Conservation (phyloP, 2,797 vertebrate genomes). For the Bradypodion pumilum region DNA sequence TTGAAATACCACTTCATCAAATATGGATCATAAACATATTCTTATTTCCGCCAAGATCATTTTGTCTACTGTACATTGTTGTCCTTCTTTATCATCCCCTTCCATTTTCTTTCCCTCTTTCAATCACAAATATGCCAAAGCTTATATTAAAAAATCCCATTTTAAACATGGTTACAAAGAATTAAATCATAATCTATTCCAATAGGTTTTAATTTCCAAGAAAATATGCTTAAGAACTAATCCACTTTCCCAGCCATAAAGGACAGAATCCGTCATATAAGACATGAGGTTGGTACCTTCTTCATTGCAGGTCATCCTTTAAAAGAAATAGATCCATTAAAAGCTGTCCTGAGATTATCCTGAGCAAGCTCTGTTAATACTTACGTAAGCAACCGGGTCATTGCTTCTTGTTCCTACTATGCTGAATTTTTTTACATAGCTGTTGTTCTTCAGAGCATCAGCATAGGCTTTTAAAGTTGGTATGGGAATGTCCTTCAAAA, state of each 20-base stretch:
- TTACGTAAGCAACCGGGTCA: conserved; percentile 91
- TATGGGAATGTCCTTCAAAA: conserved; percentile 88
- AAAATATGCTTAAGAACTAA: neutral
- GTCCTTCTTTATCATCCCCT: neutral
- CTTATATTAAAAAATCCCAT: neutral
- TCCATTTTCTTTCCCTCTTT: neutral
- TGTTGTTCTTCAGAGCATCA: conserved; percentile 88
- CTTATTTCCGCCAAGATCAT: neutral
- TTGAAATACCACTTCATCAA: neutral
- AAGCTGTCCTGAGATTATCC: neutral
- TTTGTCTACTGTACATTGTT: neutral
- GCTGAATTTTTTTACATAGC: conserved; percentile 90
- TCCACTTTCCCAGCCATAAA: neutral
- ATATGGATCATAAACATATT: neutral
- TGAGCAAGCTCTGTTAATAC: conserved; percentile 56
- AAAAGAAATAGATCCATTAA: conserved; percentile 19
- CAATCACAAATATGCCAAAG: neutral
- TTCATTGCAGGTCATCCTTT: neutral
- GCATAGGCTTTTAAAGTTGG: conserved; percentile 91
- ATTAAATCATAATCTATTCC: neutral
- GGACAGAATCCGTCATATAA: neutral
- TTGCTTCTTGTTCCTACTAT: conserved; percentile 96
- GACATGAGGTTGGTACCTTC: neutral
- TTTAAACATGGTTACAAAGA: neutral
- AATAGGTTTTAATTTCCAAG: neutral